A percentile compares a stretch with the other conserved stretches of the same genome.
Conservation (phyloP, 1,140 invertebrate genomes). For the Agrilus planipennis region DNA sequence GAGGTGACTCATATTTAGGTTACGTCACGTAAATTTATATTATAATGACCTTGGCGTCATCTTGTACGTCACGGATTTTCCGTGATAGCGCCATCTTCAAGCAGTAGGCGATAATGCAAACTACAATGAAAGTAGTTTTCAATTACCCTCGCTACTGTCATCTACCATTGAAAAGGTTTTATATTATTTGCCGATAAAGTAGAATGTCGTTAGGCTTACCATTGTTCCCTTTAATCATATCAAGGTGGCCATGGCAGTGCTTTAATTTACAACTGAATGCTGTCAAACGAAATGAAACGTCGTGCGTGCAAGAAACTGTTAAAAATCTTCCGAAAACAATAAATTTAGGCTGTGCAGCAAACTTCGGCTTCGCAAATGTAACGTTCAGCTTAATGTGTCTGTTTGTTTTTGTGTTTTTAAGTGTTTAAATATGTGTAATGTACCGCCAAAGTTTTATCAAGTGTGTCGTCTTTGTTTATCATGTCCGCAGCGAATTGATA, state of each 20-base stretch:
- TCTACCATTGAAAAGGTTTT: too few relatives aligned
- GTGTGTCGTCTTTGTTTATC: slow-evolving; percentile 50
- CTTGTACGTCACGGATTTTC: too few relatives aligned
- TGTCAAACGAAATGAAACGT: slow-evolving; percentile 14
- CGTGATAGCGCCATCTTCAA: too few relatives aligned
- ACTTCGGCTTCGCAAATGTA: slow-evolving; percentile 19
- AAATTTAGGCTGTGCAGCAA: slow-evolving; percentile 21
- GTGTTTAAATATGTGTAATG: slow-evolving; percentile 49
- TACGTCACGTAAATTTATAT: too few relatives aligned
- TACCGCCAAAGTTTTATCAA: slow-evolving; percentile 53
- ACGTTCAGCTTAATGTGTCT: slow-evolving; percentile 13
- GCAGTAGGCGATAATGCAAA: too few relatives aligned
- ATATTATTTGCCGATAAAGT: too few relatives aligned
- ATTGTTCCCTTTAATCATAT: slow-evolving; percentile 24
- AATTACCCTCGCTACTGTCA: too few relatives aligned
- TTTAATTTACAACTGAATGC: slow-evolving; percentile 26
- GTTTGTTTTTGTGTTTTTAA: slow-evolving; percentile 25
- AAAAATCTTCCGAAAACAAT: slow-evolving; percentile 16
- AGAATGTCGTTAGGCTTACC: slow-evolving; percentile 17
- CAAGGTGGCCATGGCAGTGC: slow-evolving; percentile 32
- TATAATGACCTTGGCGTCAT: too few relatives aligned
- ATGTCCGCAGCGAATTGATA: slow-evolving; percentile 18
- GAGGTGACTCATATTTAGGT: too few relatives aligned
- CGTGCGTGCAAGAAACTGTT: slow-evolving; percentile 5
- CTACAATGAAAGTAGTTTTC: too few relatives aligned